Evolutionary conservation across 1,140 invertebrate genomes (phyloP), one percentile per base, ranked within the genome.

Genomic region (Teleogryllus occipitalis): DNA sequence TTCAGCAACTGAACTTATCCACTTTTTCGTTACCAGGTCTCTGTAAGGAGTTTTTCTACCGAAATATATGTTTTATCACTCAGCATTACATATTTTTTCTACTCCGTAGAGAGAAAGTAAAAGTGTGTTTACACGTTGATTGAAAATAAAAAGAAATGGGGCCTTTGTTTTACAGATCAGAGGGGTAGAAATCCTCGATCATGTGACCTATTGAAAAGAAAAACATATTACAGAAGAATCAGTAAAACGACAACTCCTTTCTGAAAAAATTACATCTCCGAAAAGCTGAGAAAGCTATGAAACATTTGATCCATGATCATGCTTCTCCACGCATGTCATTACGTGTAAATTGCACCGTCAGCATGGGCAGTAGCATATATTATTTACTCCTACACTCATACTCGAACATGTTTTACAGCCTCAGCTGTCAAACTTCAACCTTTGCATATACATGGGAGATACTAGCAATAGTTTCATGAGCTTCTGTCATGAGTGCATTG

Each of bases 361-460:
- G 27, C 47, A 78, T 49, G 39, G 77, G 46, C 27, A 12, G 74
- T 72, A 79, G 77, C 78, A 15, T 22, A 54, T 79, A 65, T 39
- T 79, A n/a, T 79, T 75, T 46, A 75, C 54, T 39, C 78, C 48
- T 15, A 72, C 78, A n/a, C 65, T 72, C 18, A 79, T 54, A 10
- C 78, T 75, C 78, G 14, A 79, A 74, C 73, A 79, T 79, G 78
- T 79, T 79, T 73, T 79, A 79, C 54, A 75, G 54, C 74, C 65
- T 47, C 80, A 80, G 73, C 80, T 80, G 22, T 80, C 80, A 12
- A 79, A 73, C 77, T 80, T 65, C 21, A 82, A 82, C 76, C 74
- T 82, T 74, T 80, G 80, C 73, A 76, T 82, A 48, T 80, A 82
- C 47, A 27, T 82, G 12, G 79, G 80, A 15, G 81, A 82, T 49